Evolutionary conservation across 2,888 invertebrate species (phyloP), one percentile per base, ranked within the genome.

Genomic region (Bibio marci): DNA sequence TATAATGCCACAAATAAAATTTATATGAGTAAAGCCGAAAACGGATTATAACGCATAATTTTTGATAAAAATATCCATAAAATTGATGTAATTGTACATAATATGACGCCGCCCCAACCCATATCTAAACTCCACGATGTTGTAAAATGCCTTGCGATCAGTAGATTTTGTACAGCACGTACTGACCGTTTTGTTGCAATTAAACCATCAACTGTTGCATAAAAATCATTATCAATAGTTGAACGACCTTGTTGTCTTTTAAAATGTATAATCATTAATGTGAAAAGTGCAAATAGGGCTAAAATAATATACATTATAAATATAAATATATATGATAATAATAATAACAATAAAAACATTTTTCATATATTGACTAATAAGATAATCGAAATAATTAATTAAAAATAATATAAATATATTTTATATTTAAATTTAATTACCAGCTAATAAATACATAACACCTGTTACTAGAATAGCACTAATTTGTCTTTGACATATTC

Each of bases 381-480:
- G n/a, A 17, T 18, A 13, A 28, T 26, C 8, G 19, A 14, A 11
- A 22, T 18, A 37, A 12, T 26, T 15, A 13, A 13, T 15, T 12
- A 17, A 30, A 26, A 11, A 37, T 10, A n/a, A 26, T 22, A 36
- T 13, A 2, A 18, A 33, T 3, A n/a, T 8, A 6, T 13, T 26
- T 17, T 14, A 32, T 27, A 22, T 26, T 22, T 26, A 40, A 52
- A 65, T 65, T 22, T 22, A 22, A 6, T 22, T 59, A 88, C 90
- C 90, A 58, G 91, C 90, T 55, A 91, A 63, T 41, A 90, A 67
- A 61, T 91, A 92, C 80, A 92, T 87, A 38, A 92, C 91, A 12
- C 91, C 91, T 1, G 92, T 91, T 31, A 92, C 80, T 41, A 92
- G 73, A 27, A 91, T 88, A 3, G 91, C 90, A 51, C 90, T 88